Conservation (phyloP, 92 coral and sea anemone species). For the Virgularia gustaviana region DNA sequence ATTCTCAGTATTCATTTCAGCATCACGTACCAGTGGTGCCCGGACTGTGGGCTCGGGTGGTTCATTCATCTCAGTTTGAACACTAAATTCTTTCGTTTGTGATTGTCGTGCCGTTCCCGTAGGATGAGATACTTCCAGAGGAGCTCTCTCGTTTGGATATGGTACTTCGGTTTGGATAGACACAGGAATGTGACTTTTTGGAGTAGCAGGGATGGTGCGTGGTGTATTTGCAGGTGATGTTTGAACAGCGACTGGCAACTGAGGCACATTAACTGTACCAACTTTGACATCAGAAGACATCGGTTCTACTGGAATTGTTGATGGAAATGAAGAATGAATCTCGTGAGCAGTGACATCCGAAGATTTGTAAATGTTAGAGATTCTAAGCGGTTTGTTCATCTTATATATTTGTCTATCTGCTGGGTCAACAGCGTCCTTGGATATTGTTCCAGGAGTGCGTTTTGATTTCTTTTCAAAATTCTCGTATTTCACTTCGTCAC, state of each 20-base stretch:
- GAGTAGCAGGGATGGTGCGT: neutral
- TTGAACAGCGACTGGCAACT: conserved; percentile 34
- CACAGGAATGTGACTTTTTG: neutral
- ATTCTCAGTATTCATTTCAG: conserved; percentile 19
- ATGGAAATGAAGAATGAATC: conserved; percentile 25
- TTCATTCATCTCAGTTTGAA: conserved; percentile 22
- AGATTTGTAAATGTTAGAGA: neutral
- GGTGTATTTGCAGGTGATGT: conserved; percentile 6
- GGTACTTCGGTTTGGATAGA: neutral
- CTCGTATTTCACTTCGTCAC: conserved; percentile 18
- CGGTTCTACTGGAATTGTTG: conserved; percentile 12
- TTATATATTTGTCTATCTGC: neutral
- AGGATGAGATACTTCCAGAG: no score
- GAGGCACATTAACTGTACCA: conserved; percentile 28
- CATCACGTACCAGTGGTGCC: neutral
- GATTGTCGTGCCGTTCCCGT: neutral
- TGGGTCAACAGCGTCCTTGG: neutral
- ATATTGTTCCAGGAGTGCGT: neutral
- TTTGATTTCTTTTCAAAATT: conserved; percentile 15
- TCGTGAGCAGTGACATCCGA: conserved; percentile 18
- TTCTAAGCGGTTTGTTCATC: neutral
- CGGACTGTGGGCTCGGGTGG: neutral
- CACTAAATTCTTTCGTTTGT: neutral
- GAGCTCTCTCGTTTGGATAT: neutral
- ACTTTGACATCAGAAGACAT: conserved; percentile 24